Base-by-base conservation (phyloP, 2,113 vertebrate species). In the Holacanthus passer region DNA sequence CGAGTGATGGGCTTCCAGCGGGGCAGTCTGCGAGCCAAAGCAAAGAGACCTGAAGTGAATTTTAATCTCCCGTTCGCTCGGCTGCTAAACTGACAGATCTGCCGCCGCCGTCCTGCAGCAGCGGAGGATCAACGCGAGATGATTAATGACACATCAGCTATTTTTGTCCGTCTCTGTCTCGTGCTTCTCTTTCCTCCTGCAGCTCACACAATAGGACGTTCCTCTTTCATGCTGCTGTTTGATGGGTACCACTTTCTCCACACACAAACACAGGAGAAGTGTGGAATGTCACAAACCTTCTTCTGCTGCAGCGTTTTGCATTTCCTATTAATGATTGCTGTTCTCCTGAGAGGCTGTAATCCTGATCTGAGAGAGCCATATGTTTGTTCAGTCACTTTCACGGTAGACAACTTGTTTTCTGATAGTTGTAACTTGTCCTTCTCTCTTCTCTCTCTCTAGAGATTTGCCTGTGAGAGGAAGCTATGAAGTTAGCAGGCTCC, bases 401-500 rank as follows among this genome's bases (percentile, higher is more conserved):
- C 2, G 35, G 62, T 27, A 32, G 68, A 73, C 55, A 77, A 59
- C 58, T 72, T 63, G 58, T 88, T 85, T 84, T 43, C 50, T 86
- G 68, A 76, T 73, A 5, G 43, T 77, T 77, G 43, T 69, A 75
- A 84, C 76, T 45, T 31, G 67, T 73, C 29, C 0, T 31, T 81
- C 58, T 91, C 31, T 82, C 58, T 77, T 59, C 55, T 71, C 55
- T 71, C 41, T 68, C 31, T 83, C 62, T 41, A 81, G 83, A 94
- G 87, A 87, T 85, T 68, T 71, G 31, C 78, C 84, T 82, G 77
- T 50, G 66, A 74, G 86, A 52, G 37, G 88, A 90, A 87, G 92
- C 88, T 86, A 96, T 96, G 95, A 90, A 79, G 83, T 79, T 82
- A 72, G 87, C 62, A 20, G 73, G 74, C 65, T 82, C 79, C 62